Conservation (phyloP, 2,888 invertebrate species). For the Lepidocyrtinus sp. region DNA sequence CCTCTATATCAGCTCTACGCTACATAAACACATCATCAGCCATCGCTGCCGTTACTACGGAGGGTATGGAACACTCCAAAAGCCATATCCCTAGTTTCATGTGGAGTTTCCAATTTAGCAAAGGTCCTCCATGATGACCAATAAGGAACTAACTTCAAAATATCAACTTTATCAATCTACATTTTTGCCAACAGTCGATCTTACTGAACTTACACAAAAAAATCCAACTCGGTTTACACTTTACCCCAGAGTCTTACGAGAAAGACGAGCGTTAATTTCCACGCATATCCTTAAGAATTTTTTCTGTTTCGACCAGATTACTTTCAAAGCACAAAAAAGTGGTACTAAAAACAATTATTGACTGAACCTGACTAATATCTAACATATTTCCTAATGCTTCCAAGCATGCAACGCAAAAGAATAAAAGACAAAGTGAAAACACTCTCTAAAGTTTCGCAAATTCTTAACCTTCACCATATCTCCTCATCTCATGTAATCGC, state of each 20-base stretch:
- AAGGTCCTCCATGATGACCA: neutral
- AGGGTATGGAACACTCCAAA: neutral
- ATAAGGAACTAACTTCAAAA: neutral
- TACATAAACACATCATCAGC: neutral
- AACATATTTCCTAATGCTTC: neutral
- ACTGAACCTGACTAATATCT: conserved; percentile 13
- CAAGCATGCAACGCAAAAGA: neutral
- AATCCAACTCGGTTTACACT: neutral
- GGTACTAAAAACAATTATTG: neutral
- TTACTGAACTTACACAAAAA: neutral
- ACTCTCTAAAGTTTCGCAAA: too few species aligned
- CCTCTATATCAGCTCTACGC: neutral
- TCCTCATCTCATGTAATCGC: too few species aligned
- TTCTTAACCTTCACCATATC: too few species aligned
- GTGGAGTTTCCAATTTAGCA: neutral
- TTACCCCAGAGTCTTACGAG: neutral
- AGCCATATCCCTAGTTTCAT: neutral
- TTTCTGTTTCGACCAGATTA: neutral
- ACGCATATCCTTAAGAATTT: neutral
- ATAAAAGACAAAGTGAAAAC: conserved; percentile 1
- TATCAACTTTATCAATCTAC: neutral
- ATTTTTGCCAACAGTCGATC: too few species aligned
- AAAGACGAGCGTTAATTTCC: neutral
- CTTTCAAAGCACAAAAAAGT: neutral
- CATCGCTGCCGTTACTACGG: neutral